phyloP scores from a whole-genome alignment of 2,797 vertebrate species.

The Anguilla obscura region DNA sequence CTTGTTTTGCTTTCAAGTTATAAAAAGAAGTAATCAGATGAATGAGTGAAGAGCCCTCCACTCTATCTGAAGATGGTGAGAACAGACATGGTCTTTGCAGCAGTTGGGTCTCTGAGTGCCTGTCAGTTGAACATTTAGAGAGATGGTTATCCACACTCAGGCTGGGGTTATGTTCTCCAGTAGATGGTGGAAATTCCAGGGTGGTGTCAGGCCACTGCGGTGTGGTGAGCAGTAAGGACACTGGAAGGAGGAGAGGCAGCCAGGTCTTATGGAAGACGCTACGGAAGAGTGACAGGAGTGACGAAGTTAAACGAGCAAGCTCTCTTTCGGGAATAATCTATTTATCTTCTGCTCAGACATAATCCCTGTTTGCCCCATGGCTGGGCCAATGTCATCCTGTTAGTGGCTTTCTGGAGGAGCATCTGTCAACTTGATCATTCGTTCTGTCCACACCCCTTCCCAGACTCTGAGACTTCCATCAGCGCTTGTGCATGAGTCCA shows the following conservation, averaged over 20 bases:
- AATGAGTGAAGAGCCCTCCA: constrained; percentile 40
- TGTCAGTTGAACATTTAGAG: constrained; percentile 24
- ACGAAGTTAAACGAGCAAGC: constrained; percentile 73
- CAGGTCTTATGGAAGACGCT: constrained; percentile 26
- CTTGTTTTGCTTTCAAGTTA: constrained; percentile 21
- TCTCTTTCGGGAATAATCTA: constrained; percentile 87
- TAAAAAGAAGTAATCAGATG: constrained; percentile 2
- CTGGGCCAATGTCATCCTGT: constrained; percentile 83
- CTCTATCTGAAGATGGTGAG: constrained; percentile 52
- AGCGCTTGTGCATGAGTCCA: neutral
- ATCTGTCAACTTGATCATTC: constrained; percentile 71
- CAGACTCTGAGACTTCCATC: neutral
- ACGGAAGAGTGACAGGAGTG: constrained; percentile 60
- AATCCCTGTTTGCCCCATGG: constrained; percentile 85
- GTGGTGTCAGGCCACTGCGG: constrained; percentile 25
- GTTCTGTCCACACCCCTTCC: constrained; percentile 47
- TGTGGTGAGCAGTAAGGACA: neutral
- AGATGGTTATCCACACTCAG: constrained; percentile 13
- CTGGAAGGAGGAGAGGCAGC: neutral
- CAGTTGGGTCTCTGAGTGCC: constrained; percentile 16
- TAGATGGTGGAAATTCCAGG: constrained; percentile 34
- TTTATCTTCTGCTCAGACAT: constrained; percentile 89
- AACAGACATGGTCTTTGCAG: constrained; percentile 7
- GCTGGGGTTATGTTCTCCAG: constrained; percentile 23
- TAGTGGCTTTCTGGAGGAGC: constrained; percentile 82